phyloP scores from a whole-genome alignment of 1,140 invertebrate genomes.

The Parapsyche elsis region DNA sequence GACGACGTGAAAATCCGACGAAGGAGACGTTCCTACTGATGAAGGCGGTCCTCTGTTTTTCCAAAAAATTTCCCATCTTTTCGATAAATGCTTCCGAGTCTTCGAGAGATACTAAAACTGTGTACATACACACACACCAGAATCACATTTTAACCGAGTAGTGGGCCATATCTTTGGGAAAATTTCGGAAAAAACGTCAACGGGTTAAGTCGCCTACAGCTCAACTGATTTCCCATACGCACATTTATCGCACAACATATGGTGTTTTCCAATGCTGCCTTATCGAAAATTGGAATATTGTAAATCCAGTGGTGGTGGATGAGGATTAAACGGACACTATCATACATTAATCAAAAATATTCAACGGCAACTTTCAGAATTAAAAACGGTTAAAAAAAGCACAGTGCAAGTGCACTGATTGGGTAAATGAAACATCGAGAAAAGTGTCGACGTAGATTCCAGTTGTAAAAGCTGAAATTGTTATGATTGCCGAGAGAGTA shows the following conservation, averaged over 20 bases:
- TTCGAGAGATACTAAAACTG: too few species aligned
- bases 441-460: too few species aligned
- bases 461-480: too few species aligned
- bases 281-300: background rate
- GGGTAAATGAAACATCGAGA: too few species aligned
- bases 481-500: too few species aligned
- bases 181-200: constrained; percentile 1
- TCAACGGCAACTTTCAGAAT: background rate
- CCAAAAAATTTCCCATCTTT: constrained; percentile 39
- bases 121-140: too few species aligned
- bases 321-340: background rate
- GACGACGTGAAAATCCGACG: background rate
- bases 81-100: background rate
- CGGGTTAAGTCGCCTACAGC: background rate
- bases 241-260: constrained; percentile 18
- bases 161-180: background rate
- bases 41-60: background rate
- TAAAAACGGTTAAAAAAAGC: too few species aligned
- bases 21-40: background rate
- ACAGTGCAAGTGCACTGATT: too few species aligned
- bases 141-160: background rate
- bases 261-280: background rate
- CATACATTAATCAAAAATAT: background rate
- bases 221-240: background rate
- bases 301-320: background rate